These are phyloP conservation scores for Amblyjoppa proteus DNA, from an alignment of 2,888 invertebrate genomes.

Conservation along the genomic window DNA sequence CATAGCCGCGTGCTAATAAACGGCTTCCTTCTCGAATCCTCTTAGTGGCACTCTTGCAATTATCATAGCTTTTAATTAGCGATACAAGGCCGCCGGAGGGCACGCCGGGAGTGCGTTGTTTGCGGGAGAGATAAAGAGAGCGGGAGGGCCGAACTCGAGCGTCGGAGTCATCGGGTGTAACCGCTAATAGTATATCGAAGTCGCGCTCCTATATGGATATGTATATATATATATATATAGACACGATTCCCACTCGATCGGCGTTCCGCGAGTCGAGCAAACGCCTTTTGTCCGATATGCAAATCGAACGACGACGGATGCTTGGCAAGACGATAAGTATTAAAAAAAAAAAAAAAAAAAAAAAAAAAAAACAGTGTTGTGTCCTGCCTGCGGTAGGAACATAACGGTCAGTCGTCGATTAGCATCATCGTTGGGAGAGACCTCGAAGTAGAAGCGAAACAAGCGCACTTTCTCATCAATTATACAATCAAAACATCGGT, in stretches of 20 bases:
- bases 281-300: slow-evolving; percentile 62
- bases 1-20: slow-evolving; percentile 55
- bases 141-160: not conserved
- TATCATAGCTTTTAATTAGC: slow-evolving; percentile 69
- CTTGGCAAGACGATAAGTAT: slow-evolving; percentile 18
- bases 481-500: slow-evolving; percentile 34
- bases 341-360: slow-evolving; percentile 27
- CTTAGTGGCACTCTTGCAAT: slow-evolving; percentile 65
- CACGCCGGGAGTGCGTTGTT: slow-evolving; percentile 35
- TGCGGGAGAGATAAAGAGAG: slow-evolving; percentile 7
- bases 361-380: slow-evolving; percentile 29
- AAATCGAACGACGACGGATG: slow-evolving; percentile 54
- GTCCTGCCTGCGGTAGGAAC: slow-evolving; percentile 28
- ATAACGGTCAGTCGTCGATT: slow-evolving; percentile 66
- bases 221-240: not conserved
- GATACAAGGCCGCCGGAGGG: slow-evolving; percentile 62
- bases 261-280: slow-evolving; percentile 19
- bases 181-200: slow-evolving; percentile 8
- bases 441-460: slow-evolving; percentile 41
- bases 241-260: not conserved
- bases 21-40: slow-evolving; percentile 64
- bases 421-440: slow-evolving; percentile 55
- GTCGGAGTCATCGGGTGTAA: not conserved
- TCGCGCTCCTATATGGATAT: not conserved
- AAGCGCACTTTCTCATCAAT: slow-evolving; percentile 62